Base-by-base conservation (phyloP, 2,888 invertebrate species). In the Lomographa bimaculata region DNA sequence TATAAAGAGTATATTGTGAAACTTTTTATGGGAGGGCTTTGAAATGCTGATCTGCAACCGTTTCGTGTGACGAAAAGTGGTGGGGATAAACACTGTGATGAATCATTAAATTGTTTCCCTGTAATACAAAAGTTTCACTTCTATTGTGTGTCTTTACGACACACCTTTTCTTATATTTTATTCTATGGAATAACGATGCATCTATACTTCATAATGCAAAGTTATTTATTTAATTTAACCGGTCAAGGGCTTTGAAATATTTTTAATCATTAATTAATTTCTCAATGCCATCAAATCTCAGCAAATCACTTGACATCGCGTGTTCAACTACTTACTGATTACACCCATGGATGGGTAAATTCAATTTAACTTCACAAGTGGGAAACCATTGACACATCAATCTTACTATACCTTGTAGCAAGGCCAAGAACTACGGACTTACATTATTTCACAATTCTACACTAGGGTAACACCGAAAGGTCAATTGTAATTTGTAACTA, bases 401-500 rank as follows among this genome's bases (percentile, higher is more conserved):
- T 23, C 14, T 14, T 5, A 19, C 14, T 20, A 14, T 2, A 12
- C 3, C 10, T 9, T 5, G 6, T 17, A 12, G 17, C 34, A 44
- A 44, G 44, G 44, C 7, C 34, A 30, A 27, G 14, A 16, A 9
- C 32, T 27, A 1, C 9, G 21, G 23, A 27, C 32, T 33, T 29
- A 20, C 32, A 36, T 28, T 38, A 34, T 34, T 38, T 44, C 29
- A 38, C 28, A 37, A 43, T 28, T 9, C 9, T 29, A 16, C 30
- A 36, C 34, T 34, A 28, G 33, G 18, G 21, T 25, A 20, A 24
- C 11, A 7, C 12, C 7, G 11, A 36, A 24, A 43, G 43, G 43
- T 43, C 43, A 43, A 35, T 29, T 29, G 26, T 33, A 27, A 27
- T 32, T 38, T 9, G 17, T 27, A 20, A 7, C 7, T 20, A 8